Percentiles rank a stretch among this genome's conserved stretches.
phyloP scores from a whole-genome alignment of 2,113 vertebrate species.

The Propithecus coquereli region DNA sequence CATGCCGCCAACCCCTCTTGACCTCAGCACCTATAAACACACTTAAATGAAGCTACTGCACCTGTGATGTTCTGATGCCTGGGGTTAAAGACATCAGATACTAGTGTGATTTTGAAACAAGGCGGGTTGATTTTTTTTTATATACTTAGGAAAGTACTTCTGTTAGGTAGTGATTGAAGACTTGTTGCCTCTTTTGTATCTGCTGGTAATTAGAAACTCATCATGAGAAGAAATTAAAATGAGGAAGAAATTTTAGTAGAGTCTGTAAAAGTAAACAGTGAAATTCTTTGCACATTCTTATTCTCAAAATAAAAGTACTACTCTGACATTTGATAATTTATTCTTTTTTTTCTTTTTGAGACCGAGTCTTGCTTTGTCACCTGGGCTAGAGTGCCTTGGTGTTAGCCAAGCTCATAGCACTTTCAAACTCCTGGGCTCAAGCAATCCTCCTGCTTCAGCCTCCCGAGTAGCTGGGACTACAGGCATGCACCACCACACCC shows the following conservation, averaged over 20 bases:
- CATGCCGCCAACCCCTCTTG: not conserved
- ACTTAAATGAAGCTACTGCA: not conserved
- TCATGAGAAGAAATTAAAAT: not conserved
- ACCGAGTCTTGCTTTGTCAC: too few species aligned
- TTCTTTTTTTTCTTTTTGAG: not conserved
- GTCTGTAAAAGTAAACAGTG: not conserved
- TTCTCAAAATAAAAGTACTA: slow-evolving; percentile 5
- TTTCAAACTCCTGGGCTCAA: too few species aligned
- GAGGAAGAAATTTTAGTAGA: not conserved
- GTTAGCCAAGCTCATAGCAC: too few species aligned
- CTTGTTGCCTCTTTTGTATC: not conserved
- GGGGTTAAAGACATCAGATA: slow-evolving; percentile 34
- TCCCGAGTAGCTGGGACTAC: too few species aligned
- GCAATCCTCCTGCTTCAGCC: too few species aligned
- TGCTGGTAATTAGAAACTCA: slow-evolving; percentile 37
- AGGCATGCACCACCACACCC: too few species aligned
- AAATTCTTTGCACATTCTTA: not conserved
- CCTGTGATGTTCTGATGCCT: not conserved
- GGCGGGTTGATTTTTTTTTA: not conserved
- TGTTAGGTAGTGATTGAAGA: not conserved
- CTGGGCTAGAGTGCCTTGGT: too few species aligned
- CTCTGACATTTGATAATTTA: not conserved
- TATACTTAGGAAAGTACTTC: not conserved
- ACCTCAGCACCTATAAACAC: not conserved
- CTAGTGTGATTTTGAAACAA: not conserved